Percentiles rank a stretch among this genome's conserved stretches.
phyloP scores from a whole-genome alignment of 2,888 invertebrate species.

The Folsomia candida region DNA sequence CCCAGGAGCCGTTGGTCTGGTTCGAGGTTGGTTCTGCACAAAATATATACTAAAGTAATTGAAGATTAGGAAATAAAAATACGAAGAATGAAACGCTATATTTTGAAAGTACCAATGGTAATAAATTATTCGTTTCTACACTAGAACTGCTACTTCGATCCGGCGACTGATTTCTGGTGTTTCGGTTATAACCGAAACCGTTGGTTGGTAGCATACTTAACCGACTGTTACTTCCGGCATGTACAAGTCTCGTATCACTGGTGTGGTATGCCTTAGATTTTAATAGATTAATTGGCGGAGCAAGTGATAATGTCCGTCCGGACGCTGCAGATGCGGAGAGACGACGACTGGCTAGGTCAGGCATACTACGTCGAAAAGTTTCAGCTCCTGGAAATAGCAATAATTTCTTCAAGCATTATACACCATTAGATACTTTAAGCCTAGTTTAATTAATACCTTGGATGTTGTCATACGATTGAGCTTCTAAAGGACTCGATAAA shows the following conservation, averaged over 20 bases:
- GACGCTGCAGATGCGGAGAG: not conserved
- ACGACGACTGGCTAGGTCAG: not conserved
- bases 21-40: not conserved
- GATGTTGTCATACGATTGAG: conserved; percentile 6
- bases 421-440: not conserved
- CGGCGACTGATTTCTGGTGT: not conserved
- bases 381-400: not conserved
- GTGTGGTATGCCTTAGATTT: conserved; percentile 3
- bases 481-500: conserved; percentile 11
- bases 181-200: not conserved
- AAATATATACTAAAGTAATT: not conserved
- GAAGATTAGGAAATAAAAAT: no score
- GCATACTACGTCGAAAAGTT: conserved; percentile 7
- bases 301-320: not conserved
- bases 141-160: not conserved
- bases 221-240: not conserved
- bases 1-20: not conserved
- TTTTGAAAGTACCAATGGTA: no score
- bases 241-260: conserved; percentile 4
- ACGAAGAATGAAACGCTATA: no score
- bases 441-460: not conserved
- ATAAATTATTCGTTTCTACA: not conserved
- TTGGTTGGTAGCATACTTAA: not conserved
- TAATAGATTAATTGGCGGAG: conserved; percentile 4
- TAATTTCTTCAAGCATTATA: not conserved